phyloP scores from a whole-genome alignment of 23 tunicate species.

The Styela clava region DNA sequence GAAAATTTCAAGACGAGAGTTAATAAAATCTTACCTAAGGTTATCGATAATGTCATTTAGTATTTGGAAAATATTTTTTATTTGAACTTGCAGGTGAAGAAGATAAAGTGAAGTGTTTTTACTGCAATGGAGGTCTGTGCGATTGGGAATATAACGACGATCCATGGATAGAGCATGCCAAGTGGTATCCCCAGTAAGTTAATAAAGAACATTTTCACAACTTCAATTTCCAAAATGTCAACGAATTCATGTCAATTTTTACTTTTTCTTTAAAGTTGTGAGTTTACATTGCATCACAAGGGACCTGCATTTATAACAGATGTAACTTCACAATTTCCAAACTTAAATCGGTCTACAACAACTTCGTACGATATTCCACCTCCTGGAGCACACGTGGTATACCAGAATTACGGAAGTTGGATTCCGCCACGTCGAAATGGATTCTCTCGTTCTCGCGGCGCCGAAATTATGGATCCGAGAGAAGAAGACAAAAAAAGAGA shows the following conservation, averaged over 20 bases:
- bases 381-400: constrained; percentile 6
- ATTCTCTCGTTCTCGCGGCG: neutral
- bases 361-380: neutral
- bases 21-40: too few relatives aligned
- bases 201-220: too few relatives aligned
- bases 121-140: constrained; percentile 51
- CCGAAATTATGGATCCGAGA: constrained; percentile 13
- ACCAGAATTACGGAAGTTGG: neutral
- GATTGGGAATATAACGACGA: constrained; percentile 38
- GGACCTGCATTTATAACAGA: constrained; percentile 11
- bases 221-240: too few relatives aligned
- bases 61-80: too few relatives aligned
- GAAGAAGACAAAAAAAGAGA: neutral
- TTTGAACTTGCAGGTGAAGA: constrained; percentile 22
- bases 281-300: neutral
- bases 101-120: constrained; percentile 46
- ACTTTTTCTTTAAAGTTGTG: constrained; percentile 8
- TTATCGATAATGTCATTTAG: too few relatives aligned
- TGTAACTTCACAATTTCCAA: constrained; percentile 6
- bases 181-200: constrained; percentile 61
- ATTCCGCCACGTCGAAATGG: neutral
- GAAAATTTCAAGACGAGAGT: too few relatives aligned
- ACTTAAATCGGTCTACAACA: neutral
- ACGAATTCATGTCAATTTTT: too few relatives aligned
- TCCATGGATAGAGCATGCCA: constrained; percentile 61